Evolutionary conservation across 2,888 invertebrate genomes (phyloP), one percentile per base, ranked within the genome.

Genomic region (Acleris cristana): DNA sequence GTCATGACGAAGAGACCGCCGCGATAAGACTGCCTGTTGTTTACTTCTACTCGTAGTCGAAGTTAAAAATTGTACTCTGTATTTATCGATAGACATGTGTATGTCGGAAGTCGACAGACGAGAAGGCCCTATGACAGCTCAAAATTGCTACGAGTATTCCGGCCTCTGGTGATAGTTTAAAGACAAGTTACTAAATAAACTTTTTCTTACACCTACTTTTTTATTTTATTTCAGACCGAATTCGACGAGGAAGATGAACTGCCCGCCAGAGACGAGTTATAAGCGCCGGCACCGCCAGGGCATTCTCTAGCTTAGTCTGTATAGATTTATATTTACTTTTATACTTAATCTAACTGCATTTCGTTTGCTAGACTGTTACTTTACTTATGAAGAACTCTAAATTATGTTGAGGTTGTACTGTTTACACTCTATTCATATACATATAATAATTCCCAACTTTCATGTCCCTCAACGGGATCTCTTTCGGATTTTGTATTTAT

Each of bases 221-320:
- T 30, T 10, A 6, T 61, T 51, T 56, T 54, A 74, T 84, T 69
- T 4, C 90, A 92, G 92, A 89, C 82, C 73, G 92, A 95, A 77
- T 95, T 94, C 73, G 95, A 95, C 53, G 96, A 96, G 76, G 96
- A 96, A 70, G 96, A 96, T 59, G 96, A 96, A 77, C 88, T 93
- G 76, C 95, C 95, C 76, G 93, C 95, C 81, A 96, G 96, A 83
- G 97, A 97, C 85, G 97, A 97, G 90, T 94, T 97, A 94, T 97
- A 96, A 96, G 86, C 74, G 74, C 69, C 65, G 55, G 76, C 77
- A 74, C 78, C 73, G 76, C 72, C 82, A 88, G 85, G 89, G 40
- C 40, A 90, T 90, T 89, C 88, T 89, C 85, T 91, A 90, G 87
- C 72, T 82, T 89, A 89, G 85, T 86, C 83, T 89, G 86, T 89